Percentiles rank a stretch among this genome's conserved stretches.
These are phyloP conservation scores for Cairina moschata DNA, from an alignment of 2,113 vertebrate genomes.

Conservation along the genomic window DNA sequence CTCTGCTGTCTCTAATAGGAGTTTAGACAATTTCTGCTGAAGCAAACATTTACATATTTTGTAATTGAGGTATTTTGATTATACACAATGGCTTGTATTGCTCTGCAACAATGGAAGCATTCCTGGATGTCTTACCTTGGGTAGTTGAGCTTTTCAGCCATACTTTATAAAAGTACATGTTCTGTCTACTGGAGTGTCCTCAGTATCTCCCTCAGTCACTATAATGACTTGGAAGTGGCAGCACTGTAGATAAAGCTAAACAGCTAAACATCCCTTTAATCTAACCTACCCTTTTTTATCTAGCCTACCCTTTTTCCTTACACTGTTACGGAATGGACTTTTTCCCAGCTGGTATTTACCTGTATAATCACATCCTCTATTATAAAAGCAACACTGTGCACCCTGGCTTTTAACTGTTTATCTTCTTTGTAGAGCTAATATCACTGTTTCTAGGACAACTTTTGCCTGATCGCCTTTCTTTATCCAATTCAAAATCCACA, in stretches of 20 bases:
- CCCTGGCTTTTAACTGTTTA: neutral
- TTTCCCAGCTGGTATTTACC: neutral
- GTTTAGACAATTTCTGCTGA: neutral
- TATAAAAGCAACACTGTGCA: neutral
- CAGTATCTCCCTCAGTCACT: neutral
- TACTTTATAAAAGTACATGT: neutral
- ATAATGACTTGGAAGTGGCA: neutral
- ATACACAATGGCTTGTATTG: neutral
- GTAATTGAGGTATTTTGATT: neutral
- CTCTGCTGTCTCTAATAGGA: neutral
- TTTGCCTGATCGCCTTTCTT: neutral
- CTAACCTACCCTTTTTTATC: neutral
- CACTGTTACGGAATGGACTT: neutral
- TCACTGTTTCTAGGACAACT: neutral
- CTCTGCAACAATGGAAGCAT: neutral
- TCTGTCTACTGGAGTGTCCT: neutral
- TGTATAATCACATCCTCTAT: neutral
- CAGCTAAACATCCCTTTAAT: neutral
- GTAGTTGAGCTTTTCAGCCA: neutral
- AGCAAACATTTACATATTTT: neutral
- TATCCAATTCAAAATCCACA: neutral
- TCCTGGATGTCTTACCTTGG: neutral
- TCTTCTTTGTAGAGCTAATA: neutral
- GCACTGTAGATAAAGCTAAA: neutral
- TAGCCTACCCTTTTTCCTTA: neutral